phyloP scores from a whole-genome alignment of 2,797 vertebrate species.

The Cyclopterus lumpus region DNA sequence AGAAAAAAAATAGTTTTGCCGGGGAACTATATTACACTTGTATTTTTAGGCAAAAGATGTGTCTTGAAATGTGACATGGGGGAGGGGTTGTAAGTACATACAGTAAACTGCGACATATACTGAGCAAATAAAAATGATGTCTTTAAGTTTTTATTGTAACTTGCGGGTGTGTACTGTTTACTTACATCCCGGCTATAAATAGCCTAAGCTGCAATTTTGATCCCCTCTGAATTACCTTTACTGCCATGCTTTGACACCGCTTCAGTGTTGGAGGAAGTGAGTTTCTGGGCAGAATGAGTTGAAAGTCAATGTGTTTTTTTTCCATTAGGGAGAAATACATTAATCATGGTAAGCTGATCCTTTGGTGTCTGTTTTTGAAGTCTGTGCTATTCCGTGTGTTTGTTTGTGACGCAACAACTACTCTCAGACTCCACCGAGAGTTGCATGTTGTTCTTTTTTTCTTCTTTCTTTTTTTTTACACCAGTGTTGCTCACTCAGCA shows the following conservation, averaged over 20 bases:
- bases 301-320: slow-evolving; percentile 1
- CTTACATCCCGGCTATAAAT: slow-evolving; percentile 59
- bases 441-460: slow-evolving; percentile 15
- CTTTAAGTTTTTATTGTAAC: slow-evolving; percentile 63
- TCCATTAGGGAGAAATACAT: slow-evolving; percentile 16
- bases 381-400: slow-evolving; percentile 10
- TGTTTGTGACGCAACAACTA: not conserved
- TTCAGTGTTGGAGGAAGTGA: slow-evolving; percentile 8
- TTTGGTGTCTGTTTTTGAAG: slow-evolving; percentile 41
- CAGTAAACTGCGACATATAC: slow-evolving; percentile 54
- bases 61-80: slow-evolving; percentile 43
- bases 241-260: slow-evolving; percentile 9
- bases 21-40: slow-evolving; percentile 43
- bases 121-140: slow-evolving; percentile 66
- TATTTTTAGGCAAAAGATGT: slow-evolving; percentile 55
- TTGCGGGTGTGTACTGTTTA: slow-evolving; percentile 45
- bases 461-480: slow-evolving; percentile 11
- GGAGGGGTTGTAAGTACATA: slow-evolving; percentile 42
- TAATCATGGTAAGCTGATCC: slow-evolving; percentile 25
- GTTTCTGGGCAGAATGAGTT: slow-evolving; percentile 35
- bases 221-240: slow-evolving; percentile 49
- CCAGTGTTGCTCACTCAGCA: slow-evolving; percentile 43
- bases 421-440: slow-evolving; percentile 23
- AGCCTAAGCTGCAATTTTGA: slow-evolving; percentile 36
- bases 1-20: slow-evolving; percentile 28